These are phyloP conservation scores for Atherinomorus stipes DNA, from an alignment of 2,113 vertebrate genomes.

Conservation along the genomic window DNA sequence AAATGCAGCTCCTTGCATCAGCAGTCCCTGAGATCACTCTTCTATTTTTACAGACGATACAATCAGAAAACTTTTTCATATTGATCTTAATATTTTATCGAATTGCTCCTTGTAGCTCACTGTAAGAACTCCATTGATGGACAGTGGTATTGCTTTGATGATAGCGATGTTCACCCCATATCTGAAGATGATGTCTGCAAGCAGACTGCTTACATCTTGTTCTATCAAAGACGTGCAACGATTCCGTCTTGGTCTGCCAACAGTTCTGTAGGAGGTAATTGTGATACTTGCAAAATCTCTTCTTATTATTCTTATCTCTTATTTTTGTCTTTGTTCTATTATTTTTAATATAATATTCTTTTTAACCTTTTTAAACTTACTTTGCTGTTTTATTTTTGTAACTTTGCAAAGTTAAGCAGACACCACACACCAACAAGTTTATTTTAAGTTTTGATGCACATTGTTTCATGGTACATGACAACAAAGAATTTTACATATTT, in stretches of 20 bases:
- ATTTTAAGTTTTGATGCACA: no score
- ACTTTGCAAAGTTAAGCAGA: no score
- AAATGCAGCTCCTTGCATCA: not conserved
- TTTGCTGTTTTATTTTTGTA: no score
- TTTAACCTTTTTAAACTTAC: no score
- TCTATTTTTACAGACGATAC: not conserved
- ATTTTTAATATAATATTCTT: no score
- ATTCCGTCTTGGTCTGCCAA: constrained; percentile 98
- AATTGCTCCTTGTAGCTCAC: constrained; percentile 82
- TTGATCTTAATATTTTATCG: not conserved
- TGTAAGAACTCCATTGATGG: constrained; percentile 99
- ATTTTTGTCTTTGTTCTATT: no score
- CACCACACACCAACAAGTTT: no score
- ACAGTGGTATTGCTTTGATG: constrained; percentile 98
- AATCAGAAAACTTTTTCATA: no score
- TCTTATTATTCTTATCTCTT: no score
- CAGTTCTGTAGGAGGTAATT: constrained; percentile 96
- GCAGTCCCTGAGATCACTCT: no score
- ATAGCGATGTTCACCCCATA: constrained; percentile 93
- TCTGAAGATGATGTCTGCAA: constrained; percentile 95
- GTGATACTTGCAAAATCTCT: not conserved
- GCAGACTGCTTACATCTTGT: constrained; percentile 94
- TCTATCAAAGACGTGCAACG: constrained; percentile 95
- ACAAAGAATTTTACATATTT: not conserved
- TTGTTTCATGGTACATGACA: no score